Evolutionary conservation across 64 coral and sea anemone species (phyloP), one percentile per base, ranked within the genome.

Genomic region (Porites lutea): DNA sequence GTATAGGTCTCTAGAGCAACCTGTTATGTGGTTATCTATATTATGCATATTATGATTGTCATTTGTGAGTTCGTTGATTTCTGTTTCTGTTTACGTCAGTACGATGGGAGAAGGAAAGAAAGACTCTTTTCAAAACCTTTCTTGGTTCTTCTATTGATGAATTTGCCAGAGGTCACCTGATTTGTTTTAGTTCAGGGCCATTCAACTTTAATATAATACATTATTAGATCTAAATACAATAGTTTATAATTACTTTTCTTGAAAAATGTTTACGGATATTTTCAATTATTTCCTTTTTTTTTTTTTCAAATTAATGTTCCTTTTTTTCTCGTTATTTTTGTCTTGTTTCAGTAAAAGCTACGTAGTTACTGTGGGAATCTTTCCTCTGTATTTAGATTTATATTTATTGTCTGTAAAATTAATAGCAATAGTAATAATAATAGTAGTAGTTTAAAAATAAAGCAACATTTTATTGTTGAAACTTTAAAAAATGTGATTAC

Each of bases 351-450:
- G 3, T 51, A 2, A 50, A 63, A 52, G 16, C n/a, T 66, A 18
- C 18, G n/a, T n/a, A 21, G 46, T 84, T 68, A 55, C 58, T 48
- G 59, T 14, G 66, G 7, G 53, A 80, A 21, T 51, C 19, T 51
- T 55, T 5, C 19, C 44, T 20, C 13, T 49, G 45, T 51, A 75
- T 49, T 75, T 75, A 47, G 66, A 84, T 84, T 84, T 68, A 84
- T 84, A 84, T 84, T 84, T 84, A 84, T 84, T 84, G 63, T 46
- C 47, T 48, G 81, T 68, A n/a, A n/a, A n/a, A n/a, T n/a, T n/a
- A n/a, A n/a, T n/a, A n/a, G n/a, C n/a, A n/a, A n/a, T n/a, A n/a
- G n/a, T n/a, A n/a, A n/a, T n/a, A n/a, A n/a, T n/a, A n/a, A n/a
- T n/a, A n/a, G n/a, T n/a, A n/a, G n/a, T n/a, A n/a, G n/a, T n/a